phyloP scores from a whole-genome alignment of 37 sponge, comb jelly and placozoan genomes.

The Ianthella basta region DNA sequence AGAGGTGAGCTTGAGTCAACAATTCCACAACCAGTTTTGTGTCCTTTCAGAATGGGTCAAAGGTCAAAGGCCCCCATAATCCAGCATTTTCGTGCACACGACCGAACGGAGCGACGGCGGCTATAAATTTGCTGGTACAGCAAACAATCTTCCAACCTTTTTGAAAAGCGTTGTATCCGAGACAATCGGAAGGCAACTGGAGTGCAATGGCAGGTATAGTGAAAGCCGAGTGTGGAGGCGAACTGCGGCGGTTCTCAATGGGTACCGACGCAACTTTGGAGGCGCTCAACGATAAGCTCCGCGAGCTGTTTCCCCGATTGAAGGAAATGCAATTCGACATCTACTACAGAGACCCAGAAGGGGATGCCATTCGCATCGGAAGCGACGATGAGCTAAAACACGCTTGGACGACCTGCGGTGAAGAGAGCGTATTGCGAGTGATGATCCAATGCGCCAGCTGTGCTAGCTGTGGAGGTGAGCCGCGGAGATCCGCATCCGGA shows the following conservation, averaged over 20 bases:
- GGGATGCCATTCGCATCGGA: conserved; percentile 19
- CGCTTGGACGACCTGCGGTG: conserved; percentile 9
- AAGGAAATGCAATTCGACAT: conserved; percentile 13
- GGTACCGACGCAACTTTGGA: conserved; percentile 2
- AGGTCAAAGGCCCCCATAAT: no score
- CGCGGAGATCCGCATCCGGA: not conserved
- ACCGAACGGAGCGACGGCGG: no score
- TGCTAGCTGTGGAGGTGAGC: not conserved
- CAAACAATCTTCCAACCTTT: no score
- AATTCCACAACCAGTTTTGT: no score
- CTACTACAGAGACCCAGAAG: conserved; percentile 21
- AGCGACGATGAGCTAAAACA: conserved; percentile 9
- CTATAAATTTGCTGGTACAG: no score
- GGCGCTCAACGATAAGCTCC: not conserved
- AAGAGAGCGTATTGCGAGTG: not conserved
- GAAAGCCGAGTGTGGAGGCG: conserved; percentile 21
- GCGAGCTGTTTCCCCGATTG: not conserved
- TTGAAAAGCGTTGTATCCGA: no score
- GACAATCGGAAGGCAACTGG: no score
- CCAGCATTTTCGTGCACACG: no score
- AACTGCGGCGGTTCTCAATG: conserved; percentile 2
- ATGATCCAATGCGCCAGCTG: not conserved
- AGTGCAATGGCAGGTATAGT: not conserved
- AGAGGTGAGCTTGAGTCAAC: no score
- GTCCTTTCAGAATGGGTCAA: no score